Percentiles rank a stretch among this genome's conserved stretches.
These are phyloP conservation scores for Diaphora mendica DNA, from an alignment of 2,888 invertebrate species.

Conservation along the genomic window DNA sequence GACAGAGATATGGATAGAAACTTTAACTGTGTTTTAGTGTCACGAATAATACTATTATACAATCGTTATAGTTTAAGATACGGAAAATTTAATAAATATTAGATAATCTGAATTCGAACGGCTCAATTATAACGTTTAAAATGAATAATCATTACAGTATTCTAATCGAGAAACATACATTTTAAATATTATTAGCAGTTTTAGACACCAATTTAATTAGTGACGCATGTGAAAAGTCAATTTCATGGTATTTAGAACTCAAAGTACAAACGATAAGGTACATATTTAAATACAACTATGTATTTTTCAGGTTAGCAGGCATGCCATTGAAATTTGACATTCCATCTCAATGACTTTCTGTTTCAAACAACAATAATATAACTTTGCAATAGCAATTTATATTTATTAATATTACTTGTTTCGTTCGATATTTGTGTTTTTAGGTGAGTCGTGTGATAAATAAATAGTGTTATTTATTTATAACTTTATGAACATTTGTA, in stretches of 20 bases:
- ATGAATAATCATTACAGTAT: neutral
- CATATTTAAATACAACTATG: neutral
- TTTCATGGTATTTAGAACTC: neutral
- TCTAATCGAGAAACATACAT: neutral
- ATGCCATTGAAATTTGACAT: neutral
- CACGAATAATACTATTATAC: neutral
- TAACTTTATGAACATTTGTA: no score
- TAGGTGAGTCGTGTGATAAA: neutral
- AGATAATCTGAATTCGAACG: neutral
- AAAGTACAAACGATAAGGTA: neutral
- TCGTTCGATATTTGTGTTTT: neutral
- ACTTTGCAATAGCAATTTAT: conserved; percentile 6
- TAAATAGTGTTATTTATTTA: neutral
- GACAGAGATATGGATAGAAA: neutral
- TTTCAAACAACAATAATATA: neutral
- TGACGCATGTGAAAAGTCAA: neutral
- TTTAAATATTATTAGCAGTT: no score
- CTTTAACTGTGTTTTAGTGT: neutral
- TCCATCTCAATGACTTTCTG: neutral
- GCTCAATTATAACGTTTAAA: neutral
- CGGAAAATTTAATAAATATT: neutral
- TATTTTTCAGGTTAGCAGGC: neutral
- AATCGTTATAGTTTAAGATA: neutral
- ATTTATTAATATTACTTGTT: conserved; percentile 7
- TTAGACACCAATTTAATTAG: no score